phyloP scores from a whole-genome alignment of 2,797 vertebrate genomes.

The Glossophaga mutica region DNA sequence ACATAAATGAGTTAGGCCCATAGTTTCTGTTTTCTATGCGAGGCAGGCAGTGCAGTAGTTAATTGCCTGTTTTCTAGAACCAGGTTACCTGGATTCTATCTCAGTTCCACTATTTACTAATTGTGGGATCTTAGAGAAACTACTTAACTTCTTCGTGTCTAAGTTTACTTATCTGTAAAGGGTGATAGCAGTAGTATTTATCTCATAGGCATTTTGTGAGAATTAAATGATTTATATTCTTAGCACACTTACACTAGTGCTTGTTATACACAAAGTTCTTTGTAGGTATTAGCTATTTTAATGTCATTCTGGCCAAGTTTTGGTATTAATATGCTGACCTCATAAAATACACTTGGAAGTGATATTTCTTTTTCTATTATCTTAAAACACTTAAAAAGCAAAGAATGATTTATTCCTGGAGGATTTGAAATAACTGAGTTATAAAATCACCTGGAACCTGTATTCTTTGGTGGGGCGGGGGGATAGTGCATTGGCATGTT shows the following conservation, averaged over 20 bases:
- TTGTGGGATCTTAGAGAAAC: not conserved
- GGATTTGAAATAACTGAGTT: slow-evolving; percentile 17
- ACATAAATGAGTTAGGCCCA: not conserved
- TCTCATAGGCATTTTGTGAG: no score
- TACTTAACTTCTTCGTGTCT: not conserved
- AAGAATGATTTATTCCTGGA: slow-evolving; percentile 26
- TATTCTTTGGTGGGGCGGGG: no score
- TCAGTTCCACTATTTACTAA: not conserved
- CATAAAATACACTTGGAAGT: not conserved
- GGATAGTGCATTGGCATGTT: not conserved
- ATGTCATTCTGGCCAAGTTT: not conserved
- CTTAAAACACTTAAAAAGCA: slow-evolving; percentile 10
- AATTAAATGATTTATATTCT: not conserved
- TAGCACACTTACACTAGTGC: not conserved
- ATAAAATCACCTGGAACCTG: not conserved
- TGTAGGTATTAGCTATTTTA: not conserved
- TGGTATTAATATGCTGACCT: not conserved
- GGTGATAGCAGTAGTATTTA: not conserved
- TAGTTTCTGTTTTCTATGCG: not conserved
- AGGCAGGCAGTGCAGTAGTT: not conserved
- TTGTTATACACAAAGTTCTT: not conserved
- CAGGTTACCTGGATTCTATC: not conserved
- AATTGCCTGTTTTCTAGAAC: not conserved
- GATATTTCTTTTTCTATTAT: slow-evolving; percentile 1
- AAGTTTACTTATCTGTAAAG: not conserved